Base-by-base conservation (phyloP, 1,140 invertebrate species). In the Diachasmimorpha longicaudata region DNA sequence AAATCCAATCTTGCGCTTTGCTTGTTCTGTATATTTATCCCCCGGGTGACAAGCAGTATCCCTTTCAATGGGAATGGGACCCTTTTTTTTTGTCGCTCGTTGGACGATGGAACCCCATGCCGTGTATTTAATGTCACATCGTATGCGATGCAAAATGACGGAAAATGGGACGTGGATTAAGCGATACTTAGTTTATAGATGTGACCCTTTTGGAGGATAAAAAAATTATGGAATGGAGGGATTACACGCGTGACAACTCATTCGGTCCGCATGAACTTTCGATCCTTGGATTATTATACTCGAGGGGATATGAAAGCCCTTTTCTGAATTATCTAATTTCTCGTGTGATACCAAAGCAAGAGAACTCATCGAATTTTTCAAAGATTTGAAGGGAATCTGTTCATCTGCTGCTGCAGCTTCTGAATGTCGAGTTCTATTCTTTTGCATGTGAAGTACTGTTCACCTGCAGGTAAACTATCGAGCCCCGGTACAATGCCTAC, bases 1-100 rank as follows among this genome's bases (percentile, higher is more conserved):
- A 85, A 87, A 89, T 89, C 87, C 85, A 76, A 89, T 89, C 84
- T 85, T 79, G 82, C 80, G 85, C 84, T 81, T 82, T 83, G 83
- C 44, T 81, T 86, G 84, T 82, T 77, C 80, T 73, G 71, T 75
- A 83, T 82, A 79, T 66, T 44, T 72, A 77, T 55, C 67, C 72
- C 72, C 72, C 39, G 55, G 77, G 74, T 79, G 77, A 79, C 75
- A 70, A 71, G 78, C 78, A 68, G 46, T 74, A 70, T 77, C 75
- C 74, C 75, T 76, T 79, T 68, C 46, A 63, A 72, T 83, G 72
- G 83, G 77, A 77, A 63, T 13, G 55, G 44, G 36, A 69, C 70
- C 66, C 66, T 68, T 68, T 68, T 66, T n/a, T 68, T 66, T 66
- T 39, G 11, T 63, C 21, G 31, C 13, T 19, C 31, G 66, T 23